Percentiles rank a stretch among this genome's conserved stretches.
Conservation (phyloP, 1,140 invertebrate genomes). For the Zaprionus capensis region DNA sequence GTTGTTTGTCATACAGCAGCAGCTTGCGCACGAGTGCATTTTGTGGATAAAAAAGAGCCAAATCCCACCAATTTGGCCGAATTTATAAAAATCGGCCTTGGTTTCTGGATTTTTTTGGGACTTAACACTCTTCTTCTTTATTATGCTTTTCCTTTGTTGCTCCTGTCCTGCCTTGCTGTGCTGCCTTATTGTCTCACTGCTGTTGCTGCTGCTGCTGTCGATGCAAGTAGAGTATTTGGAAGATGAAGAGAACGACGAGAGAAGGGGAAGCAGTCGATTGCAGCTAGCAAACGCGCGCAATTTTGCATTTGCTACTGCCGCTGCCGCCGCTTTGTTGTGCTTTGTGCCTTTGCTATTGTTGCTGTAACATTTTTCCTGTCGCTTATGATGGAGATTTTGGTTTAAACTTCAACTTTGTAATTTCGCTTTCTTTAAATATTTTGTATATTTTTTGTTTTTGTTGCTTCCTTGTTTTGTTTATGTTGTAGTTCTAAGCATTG, state of each 20-base stretch:
- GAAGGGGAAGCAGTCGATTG: conserved; percentile 24
- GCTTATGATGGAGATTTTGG: conserved; percentile 15
- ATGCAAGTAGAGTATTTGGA: conserved; percentile 26
- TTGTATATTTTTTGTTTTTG: conserved; percentile 12
- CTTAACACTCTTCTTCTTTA: not conserved
- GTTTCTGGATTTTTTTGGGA: conserved; percentile 29
- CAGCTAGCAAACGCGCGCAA: conserved; percentile 41
- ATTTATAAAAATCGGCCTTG: conserved; percentile 62
- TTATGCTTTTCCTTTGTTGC: not conserved
- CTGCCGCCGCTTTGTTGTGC: conserved; percentile 16
- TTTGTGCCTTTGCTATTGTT: conserved; percentile 29
- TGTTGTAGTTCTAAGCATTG: conserved; percentile 37
- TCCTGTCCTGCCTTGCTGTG: conserved; percentile 15
- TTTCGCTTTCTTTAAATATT: conserved; percentile 7
- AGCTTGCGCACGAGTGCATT: conserved; percentile 81
- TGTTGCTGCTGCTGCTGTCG: conserved; percentile 32
- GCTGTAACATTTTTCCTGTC: conserved; percentile 32
- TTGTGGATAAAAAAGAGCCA: conserved; percentile 62
- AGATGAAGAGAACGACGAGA: conserved; percentile 22
- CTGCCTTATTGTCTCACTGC: not conserved
- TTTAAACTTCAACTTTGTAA: conserved; percentile 12
- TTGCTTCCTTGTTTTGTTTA: conserved; percentile 31
- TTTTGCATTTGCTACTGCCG: conserved; percentile 46
- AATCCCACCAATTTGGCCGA: conserved; percentile 54
- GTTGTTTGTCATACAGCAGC: conserved; percentile 71